Base-by-base conservation (phyloP, 92 coral and sea anemone genomes). In the Siderastrea siderea region DNA sequence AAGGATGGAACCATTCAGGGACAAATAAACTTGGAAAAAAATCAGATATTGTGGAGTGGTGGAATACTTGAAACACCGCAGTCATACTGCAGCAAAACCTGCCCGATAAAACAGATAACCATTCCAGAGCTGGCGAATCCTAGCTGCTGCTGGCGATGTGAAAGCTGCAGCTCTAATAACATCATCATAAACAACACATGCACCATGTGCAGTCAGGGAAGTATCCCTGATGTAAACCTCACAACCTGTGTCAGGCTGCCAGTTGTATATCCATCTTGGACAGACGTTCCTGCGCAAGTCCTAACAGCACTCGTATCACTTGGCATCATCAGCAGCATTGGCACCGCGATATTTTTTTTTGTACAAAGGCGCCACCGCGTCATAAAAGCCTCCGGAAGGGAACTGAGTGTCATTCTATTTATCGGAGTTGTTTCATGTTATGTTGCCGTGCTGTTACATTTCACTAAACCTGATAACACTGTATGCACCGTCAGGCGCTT, bases 371-470 rank as follows among this genome's bases (percentile, higher is more conserved):
- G 87, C 11, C 90, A 97, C 84, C 90, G 95, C 47, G 95, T 97
- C 3, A 86, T 96, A 15, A 97, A 97, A 79, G 99, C 99, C 15
- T 93, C 99, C 3, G 98, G 98, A 53, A 91, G 87, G 71, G 99
- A 97, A 74, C 96, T 97, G 77, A 89, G 92, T 51, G 83, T 62
- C n/a, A 86, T 98, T 15, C 82, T 98, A 65, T 79, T 91, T 48
- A 7, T 86, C 6, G 99, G 99, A n/a, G 94, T 98, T 46, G 14
- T 90, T 1, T 70, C 90, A 12, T 94, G 98, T 68, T 98, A 94
- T 77, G 46, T 83, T 51, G 92, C 95, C 8, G 90, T 96, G 12
- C 68, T 94, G 50, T 47, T 92, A 9, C 74, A 81, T 70, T 87
- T 96, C 62, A 71, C 82, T 4, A 83, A 94, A 80, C 99, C 99